Base-by-base conservation (phyloP, 2,797 vertebrate genomes). In the Hoplostethus mediterraneus region DNA sequence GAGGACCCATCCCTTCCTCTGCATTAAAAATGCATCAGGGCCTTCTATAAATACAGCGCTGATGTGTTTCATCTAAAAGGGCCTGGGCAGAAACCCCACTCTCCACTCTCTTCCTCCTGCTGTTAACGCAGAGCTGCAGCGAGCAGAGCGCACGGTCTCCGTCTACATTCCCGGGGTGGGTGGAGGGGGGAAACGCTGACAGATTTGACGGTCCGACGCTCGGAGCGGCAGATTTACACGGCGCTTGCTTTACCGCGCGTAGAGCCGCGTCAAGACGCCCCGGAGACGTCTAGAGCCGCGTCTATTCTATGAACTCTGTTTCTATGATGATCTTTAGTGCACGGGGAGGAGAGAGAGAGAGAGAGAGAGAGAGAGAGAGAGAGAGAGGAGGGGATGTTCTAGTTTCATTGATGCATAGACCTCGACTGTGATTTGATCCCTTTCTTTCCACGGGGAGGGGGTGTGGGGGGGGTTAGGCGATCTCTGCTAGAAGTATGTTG, bases 1-100 rank as follows among this genome's bases (percentile, higher is more conserved):
- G 86, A 84, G 89, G 80, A 85, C 44, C 55, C 74, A 77, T 89
- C 87, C 77, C 78, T 87, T 90, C 89, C 73, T 79, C 78, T 61
- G 83, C 88, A 94, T 95, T 80, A 93, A 95, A 94, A 90, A 94
- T 95, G 89, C 85, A 95, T 49, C 56, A 85, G 82, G 75, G 17
- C 21, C 65, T 89, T 92, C 93, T 94, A 95, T 93, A 94, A 95
- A 95, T 95, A 94, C 88, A 79, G 82, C 75, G 49, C 75, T 67
- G 79, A 81, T 92, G 89, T 89, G 87, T 94, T 94, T 92, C 85
- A 94, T 93, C 85, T 90, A 83, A 86, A 21, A 89, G 77, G 91
- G 77, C 83, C 87, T 55, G 80, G 72, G 60, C 78, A 73, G 74
- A 90, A 86, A 77, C 84, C 77, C 77, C 75, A 65, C 63, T 54